Conservation (phyloP, 35 echinoderm and acorn worm genomes). For the Stichopus chloronotus region DNA sequence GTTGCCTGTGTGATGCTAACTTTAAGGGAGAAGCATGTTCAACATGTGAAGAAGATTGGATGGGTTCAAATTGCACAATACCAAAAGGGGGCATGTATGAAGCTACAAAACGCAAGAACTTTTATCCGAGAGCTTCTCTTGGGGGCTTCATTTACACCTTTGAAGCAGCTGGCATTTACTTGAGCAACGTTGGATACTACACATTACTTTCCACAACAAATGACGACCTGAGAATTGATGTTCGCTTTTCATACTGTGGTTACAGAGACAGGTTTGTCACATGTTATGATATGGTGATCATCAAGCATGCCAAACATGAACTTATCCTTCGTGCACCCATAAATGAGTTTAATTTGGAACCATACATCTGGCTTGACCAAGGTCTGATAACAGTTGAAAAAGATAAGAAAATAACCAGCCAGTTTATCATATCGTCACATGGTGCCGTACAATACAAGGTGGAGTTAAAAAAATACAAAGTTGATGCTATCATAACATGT, state of each 20-base stretch:
- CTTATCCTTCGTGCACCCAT: constrained; percentile 65
- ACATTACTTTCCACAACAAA: constrained; percentile 46
- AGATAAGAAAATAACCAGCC: constrained; percentile 39
- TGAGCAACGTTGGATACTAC: constrained; percentile 58
- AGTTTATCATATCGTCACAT: constrained; percentile 54
- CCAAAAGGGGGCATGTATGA: background rate
- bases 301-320: constrained; percentile 31
- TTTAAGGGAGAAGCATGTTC: background rate
- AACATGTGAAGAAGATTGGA: constrained; percentile 24
- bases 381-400: constrained; percentile 59
- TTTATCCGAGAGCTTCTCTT: constrained; percentile 46
- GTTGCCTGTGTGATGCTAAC: constrained; percentile 51
- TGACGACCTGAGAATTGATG: constrained; percentile 31
- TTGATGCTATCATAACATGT: constrained; percentile 58
- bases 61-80: constrained; percentile 59
- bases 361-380: constrained; percentile 69
- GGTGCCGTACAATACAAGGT: constrained; percentile 69
- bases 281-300: constrained; percentile 75
- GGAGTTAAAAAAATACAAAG: constrained; percentile 30
- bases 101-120: background rate
- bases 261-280: constrained; percentile 40
- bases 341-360: background rate
- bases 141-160: constrained; percentile 72
- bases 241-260: constrained; percentile 63
- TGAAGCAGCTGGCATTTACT: constrained; percentile 71